Percentiles rank a stretch among this genome's conserved stretches.
Evolutionary conservation across 2,113 vertebrate species (phyloP).

Genomic region (Dendropsophus ebraccatus): DNA sequence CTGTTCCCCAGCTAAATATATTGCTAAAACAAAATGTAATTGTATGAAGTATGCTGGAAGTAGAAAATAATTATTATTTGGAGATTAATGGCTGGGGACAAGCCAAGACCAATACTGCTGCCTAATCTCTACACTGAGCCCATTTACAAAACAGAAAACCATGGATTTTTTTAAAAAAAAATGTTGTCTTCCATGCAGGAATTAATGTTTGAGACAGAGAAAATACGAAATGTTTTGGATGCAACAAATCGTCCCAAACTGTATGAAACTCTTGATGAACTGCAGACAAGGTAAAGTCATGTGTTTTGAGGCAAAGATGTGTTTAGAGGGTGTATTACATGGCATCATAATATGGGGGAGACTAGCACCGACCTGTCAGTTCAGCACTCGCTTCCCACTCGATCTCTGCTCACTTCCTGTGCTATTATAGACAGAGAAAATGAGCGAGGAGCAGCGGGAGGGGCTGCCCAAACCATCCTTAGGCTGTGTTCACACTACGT

Average conservation of each 20-base stretch:
- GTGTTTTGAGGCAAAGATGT: not conserved
- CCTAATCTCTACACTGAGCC: not conserved
- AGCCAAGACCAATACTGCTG: not conserved
- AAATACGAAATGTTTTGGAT: slow-evolving; percentile 79
- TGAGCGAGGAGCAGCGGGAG: no score
- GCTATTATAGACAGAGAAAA: no score
- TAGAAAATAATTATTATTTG: not conserved
- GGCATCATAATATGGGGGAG: no score
- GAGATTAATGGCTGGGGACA: not conserved
- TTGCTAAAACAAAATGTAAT: not conserved
- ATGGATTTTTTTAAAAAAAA: no score
- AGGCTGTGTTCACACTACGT: no score
- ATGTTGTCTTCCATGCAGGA: slow-evolving; percentile 65
- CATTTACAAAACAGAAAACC: not conserved
- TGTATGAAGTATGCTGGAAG: not conserved
- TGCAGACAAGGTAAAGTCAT: slow-evolving; percentile 76
- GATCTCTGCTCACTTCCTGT: no score
- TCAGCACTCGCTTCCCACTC: no score
- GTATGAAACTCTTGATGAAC: slow-evolving; percentile 76
- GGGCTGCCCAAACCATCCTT: no score
- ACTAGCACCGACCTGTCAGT: no score
- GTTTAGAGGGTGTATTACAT: no score
- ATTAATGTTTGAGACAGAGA: slow-evolving; percentile 75
- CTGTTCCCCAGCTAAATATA: no score
- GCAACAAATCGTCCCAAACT: slow-evolving; percentile 75